These are phyloP conservation scores for Eubasilissa splendida DNA, from an alignment of 2,888 invertebrate genomes.

Conservation along the genomic window DNA sequence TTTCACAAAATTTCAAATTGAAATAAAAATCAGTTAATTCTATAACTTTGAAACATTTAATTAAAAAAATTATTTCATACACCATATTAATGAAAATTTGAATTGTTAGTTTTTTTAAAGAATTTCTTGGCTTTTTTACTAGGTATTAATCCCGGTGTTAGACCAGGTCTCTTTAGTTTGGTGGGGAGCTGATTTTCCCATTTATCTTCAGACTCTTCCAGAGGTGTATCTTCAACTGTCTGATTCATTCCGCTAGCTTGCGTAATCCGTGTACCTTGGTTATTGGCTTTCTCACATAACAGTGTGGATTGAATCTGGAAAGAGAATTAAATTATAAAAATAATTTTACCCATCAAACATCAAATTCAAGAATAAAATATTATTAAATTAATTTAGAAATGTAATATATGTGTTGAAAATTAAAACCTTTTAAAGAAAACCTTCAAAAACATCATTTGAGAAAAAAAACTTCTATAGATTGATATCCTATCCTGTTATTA, in stretches of 20 bases:
- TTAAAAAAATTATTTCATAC: conserved; percentile 1
- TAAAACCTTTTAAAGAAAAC: too few species aligned
- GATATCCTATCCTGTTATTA: too few species aligned
- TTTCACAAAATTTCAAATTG: too few species aligned
- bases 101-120: conserved; percentile 74
- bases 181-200: conserved; percentile 57
- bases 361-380: neutral
- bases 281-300: conserved; percentile 68
- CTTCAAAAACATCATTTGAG: too few species aligned
- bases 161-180: conserved; percentile 80
- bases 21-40: neutral
- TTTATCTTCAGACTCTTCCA: conserved; percentile 61
- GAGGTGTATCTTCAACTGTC: conserved; percentile 63
- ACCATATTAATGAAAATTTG: conserved; percentile 16
- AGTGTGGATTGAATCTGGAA: conserved; percentile 68
- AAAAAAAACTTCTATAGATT: too few species aligned
- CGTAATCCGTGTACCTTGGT: conserved; percentile 68
- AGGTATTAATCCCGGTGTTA: conserved; percentile 83
- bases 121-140: conserved; percentile 89
- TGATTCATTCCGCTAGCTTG: conserved; percentile 68
- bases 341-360: neutral
- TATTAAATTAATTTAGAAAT: too few species aligned
- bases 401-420: too few species aligned
- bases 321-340: neutral
- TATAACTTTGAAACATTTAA: conserved; percentile 28